Base-by-base conservation (phyloP, 2,113 vertebrate genomes). In the Lepisosteus oculatus region DNA sequence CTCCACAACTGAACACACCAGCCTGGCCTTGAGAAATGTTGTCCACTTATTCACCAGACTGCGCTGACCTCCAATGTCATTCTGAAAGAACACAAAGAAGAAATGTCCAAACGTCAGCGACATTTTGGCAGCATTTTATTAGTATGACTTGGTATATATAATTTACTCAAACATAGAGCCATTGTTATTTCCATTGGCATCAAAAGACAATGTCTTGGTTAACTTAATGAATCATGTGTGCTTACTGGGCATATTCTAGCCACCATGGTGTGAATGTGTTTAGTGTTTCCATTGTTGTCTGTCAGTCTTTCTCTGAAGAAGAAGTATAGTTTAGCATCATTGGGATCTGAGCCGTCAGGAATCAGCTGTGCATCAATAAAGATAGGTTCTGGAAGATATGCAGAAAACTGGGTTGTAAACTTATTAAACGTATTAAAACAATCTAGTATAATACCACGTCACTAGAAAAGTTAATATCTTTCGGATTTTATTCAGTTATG, bases 11-110 rank as follows among this genome's bases (percentile, higher is more conserved):
- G 97, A 99, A 76, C 97, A 99, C 65, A 99, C 96, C 80, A 99
- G 91, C 73, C 97, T 84, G 0, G 96, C 96, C 81, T 99, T 99
- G 13, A 98, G 85, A 83, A 98, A 99, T 0, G 97, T 99, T 42
- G 96, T 98, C 97, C 97, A 99, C 68, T 98, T 99, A 85, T 99
- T 99, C 68, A 99, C 97, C 0, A 99, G 93, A 76, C 97, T 99
- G 12, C 97, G 93, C 76, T 97, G 96, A 12, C 97, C 97, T n/a
- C 97, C 97, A 0, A 94, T 94, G 84, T 99, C 97, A 74, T 93
- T 99, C 97, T 93, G 79, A 8, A 51, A 45, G 73, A 12, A 77
- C 4, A 69, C 69, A 61, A 56, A n/a, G 9, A 62, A 6, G 61
- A 11, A 3, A 2, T 59, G 3, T 14, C 7, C 4, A 59, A 14